phyloP scores from a whole-genome alignment of 2,797 vertebrate genomes.

The Ispidina picta region DNA sequence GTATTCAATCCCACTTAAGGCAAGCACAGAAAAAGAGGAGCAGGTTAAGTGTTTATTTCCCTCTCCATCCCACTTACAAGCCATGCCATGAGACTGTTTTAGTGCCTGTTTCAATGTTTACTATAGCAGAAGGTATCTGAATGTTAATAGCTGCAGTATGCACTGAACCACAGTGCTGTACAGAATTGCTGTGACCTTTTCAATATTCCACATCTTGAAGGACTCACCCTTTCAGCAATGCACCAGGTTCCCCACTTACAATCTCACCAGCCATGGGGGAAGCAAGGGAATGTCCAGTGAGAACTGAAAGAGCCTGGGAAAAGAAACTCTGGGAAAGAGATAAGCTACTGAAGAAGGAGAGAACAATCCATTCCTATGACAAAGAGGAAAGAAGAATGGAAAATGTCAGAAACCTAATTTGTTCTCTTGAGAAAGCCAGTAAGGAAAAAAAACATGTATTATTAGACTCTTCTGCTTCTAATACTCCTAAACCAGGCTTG shows the following conservation, averaged over 20 bases:
- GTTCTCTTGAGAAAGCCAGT: neutral
- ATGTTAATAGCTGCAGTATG: neutral
- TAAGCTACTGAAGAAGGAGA: neutral
- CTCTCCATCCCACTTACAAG: neutral
- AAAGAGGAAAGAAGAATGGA: neutral
- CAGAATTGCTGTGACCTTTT: constrained; percentile 41
- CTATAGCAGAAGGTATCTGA: neutral
- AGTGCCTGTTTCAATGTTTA: neutral
- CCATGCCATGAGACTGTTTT: neutral
- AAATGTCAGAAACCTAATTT: constrained; percentile 21
- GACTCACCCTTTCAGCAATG: neutral
- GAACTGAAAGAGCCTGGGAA: neutral
- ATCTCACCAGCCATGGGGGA: neutral
- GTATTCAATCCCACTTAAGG: neutral
- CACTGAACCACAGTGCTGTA: neutral
- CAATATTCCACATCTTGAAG: constrained; percentile 9
- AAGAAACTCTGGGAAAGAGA: neutral
- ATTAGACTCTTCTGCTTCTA: neutral
- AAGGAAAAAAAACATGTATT: neutral
- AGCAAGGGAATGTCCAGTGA: neutral
- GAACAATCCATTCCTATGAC: neutral
- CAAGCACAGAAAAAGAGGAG: neutral
- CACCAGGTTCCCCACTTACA: neutral
- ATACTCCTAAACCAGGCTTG: neutral
- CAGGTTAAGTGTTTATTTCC: neutral